A percentile compares a stretch with the other conserved stretches of the same genome.
Conservation (phyloP, 1,140 invertebrate species). For the Hestina assimilis region DNA sequence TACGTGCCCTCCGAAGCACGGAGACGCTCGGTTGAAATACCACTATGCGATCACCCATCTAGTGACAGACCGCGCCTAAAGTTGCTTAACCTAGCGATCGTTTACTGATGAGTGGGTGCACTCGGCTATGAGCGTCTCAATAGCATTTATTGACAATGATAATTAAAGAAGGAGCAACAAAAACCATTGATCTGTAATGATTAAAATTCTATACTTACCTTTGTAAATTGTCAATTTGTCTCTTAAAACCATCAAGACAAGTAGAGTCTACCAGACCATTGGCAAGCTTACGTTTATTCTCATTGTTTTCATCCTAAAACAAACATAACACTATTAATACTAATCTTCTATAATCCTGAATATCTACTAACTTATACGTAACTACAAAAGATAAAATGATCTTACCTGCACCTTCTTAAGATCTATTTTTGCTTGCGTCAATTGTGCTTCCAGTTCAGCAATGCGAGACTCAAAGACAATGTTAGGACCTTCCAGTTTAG, state of each 20-base stretch:
- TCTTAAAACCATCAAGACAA: conserved; percentile 79
- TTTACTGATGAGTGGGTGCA: no score
- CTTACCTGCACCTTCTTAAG: conserved; percentile 82
- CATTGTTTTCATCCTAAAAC: conserved; percentile 81
- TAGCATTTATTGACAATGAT: no score
- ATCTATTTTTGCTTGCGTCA: conserved; percentile 87
- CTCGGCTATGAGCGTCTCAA: no score
- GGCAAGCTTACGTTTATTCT: conserved; percentile 80
- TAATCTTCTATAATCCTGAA: background rate
- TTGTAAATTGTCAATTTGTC: conserved; percentile 83
- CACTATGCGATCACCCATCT: no score
- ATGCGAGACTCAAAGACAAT: conserved; percentile 90
- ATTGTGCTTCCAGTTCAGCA: conserved; percentile 89
- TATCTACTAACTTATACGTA: background rate
- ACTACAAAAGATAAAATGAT: background rate
- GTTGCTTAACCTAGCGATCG: no score
- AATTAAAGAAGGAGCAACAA: no score
- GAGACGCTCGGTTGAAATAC: no score
- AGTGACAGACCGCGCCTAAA: no score
- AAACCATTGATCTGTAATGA: no score
- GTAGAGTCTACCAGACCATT: conserved; percentile 78
- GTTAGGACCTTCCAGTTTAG: conserved; percentile 78
- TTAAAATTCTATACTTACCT: conserved; percentile 68
- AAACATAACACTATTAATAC: conserved; percentile 5
- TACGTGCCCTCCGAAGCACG: no score